phyloP scores from a whole-genome alignment of 2,797 vertebrate species.

The Amazona ochrocephala region DNA sequence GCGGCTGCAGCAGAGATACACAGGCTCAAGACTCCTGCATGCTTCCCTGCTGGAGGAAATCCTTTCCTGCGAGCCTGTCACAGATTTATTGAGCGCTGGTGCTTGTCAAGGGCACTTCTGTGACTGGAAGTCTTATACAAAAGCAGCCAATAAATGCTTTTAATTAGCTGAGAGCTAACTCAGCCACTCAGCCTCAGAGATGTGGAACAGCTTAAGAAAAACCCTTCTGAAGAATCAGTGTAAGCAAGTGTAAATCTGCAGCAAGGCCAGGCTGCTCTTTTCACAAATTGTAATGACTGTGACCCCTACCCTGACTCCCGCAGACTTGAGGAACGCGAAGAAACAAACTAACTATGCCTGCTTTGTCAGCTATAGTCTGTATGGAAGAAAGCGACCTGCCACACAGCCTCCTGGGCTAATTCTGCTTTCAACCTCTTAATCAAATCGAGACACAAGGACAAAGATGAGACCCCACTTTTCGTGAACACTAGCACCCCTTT shows the following conservation, averaged over 20 bases:
- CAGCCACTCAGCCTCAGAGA: background rate
- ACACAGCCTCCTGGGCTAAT: background rate
- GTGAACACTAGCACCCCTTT: background rate
- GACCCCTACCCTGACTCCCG: background rate
- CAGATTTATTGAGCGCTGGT: background rate
- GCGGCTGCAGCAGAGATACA: background rate
- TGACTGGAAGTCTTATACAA: background rate
- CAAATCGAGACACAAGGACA: background rate
- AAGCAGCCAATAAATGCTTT: constrained; percentile 7
- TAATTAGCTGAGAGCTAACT: background rate
- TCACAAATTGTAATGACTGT: background rate
- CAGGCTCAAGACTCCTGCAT: background rate
- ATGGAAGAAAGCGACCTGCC: background rate
- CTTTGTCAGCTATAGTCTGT: background rate
- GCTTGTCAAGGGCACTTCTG: background rate
- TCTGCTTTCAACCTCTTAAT: background rate
- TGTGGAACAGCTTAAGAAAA: background rate
- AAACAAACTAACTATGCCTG: background rate
- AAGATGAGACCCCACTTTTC: background rate
- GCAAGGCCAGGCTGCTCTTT: background rate
- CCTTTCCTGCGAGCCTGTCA: background rate
- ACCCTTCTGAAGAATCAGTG: background rate
- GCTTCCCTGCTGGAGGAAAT: background rate
- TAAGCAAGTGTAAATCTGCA: background rate
- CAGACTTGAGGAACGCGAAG: background rate